Evolutionary conservation across 2,113 vertebrate species (phyloP).

Genomic region (Parus major): DNA sequence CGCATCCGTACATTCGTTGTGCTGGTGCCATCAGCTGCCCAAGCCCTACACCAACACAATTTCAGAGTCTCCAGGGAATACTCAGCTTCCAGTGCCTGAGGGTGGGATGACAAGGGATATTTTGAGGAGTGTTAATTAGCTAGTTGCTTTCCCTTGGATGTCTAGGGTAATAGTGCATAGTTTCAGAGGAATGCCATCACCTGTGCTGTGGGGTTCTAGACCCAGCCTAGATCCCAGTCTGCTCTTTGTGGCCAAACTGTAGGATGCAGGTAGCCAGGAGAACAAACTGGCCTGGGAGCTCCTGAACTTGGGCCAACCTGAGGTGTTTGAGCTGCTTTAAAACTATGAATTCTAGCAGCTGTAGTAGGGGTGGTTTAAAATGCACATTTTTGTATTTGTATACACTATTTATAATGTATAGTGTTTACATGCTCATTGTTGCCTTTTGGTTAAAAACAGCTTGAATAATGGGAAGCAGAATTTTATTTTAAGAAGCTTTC

Average conservation of each 20-base stretch:
- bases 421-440: background rate
- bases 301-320: background rate
- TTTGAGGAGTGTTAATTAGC: background rate
- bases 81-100: background rate
- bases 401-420: background rate
- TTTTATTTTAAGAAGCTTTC: background rate
- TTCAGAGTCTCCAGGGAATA: background rate
- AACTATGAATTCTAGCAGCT: background rate
- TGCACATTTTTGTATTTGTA: background rate
- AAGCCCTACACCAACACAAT: background rate
- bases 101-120: background rate
- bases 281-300: background rate
- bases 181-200: background rate
- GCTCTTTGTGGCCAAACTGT: background rate
- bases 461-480: background rate
- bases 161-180: background rate
- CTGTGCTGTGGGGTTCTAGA: background rate
- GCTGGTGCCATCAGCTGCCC: rapidly evolving
- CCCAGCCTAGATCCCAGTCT: background rate
- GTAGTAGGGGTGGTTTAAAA: background rate
- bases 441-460: background rate
- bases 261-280: background rate
- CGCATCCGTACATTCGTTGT: rapidly evolving
- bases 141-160: background rate
- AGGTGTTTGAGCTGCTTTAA: background rate